Base-by-base conservation (phyloP, 2,113 vertebrate species). In the Callipepla squamata region DNA sequence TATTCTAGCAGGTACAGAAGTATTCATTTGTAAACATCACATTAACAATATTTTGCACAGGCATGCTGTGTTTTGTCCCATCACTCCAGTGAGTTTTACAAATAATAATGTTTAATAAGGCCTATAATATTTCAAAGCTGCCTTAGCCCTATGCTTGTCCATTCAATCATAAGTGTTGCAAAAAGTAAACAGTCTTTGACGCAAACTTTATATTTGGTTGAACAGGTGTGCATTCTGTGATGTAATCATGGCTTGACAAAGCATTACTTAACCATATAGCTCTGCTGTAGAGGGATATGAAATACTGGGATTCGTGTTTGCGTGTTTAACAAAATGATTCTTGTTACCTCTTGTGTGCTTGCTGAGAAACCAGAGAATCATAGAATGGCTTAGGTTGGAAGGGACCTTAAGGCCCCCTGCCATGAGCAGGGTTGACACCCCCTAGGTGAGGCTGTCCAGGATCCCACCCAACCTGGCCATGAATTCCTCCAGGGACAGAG, bases 231-330 rank as follows among this genome's bases (percentile, higher is more conserved):
- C 21, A 57, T 21, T 58, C 63, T 76, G 42, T 91, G 81, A 92
- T 77, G 45, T 77, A 85, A 76, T 66, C 50, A 53, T 55, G 75
- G 78, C 70, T 65, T 92, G 81, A 82, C 72, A 91, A 89, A 82
- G 40, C 26, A 25, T 69, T 82, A 21, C 15, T 85, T 92, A 76
- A 76, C 74, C 92, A 68, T 26, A 21, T 2, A 1, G 50, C 48
- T 55, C 53, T 80, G 34, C 50, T 55, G 58, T 44, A 34, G n/a
- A 79, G 50, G 48, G 73, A 42, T 89, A 45, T 90, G 32, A 81
- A 84, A 89, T 19, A 69, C 34, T 66, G 22, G 40, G 61, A 55
- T 62, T 68, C 11, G 5, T 55, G 17, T 78, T 77, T 81, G 7
- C 74, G 45, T 89, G 28, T 93, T 90, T 87, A 67, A 82, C 21